A percentile compares a stretch with the other conserved stretches of the same genome.
Conservation (phyloP, 2,888 invertebrate genomes). For the Balanococcus diminutus region DNA sequence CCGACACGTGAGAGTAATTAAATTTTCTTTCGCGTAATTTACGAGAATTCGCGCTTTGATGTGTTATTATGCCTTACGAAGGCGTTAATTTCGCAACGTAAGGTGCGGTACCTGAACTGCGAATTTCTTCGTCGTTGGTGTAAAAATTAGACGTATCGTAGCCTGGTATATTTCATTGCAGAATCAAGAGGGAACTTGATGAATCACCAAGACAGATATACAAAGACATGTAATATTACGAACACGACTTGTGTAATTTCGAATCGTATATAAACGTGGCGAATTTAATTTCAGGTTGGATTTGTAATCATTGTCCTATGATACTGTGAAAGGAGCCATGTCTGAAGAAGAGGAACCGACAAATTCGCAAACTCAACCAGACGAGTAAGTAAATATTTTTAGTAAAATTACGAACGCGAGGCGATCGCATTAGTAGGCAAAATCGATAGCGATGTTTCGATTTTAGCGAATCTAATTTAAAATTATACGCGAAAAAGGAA, state of each 20-base stretch:
- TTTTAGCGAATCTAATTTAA: not conserved
- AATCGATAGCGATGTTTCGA: not conserved
- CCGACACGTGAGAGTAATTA: not conserved
- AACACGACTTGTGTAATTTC: no score
- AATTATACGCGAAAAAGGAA: not conserved
- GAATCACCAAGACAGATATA: not conserved
- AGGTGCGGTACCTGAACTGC: no score
- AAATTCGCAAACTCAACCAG: slow-evolving; percentile 7
- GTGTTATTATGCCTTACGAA: not conserved
- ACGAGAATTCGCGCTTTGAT: not conserved
- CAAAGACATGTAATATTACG: no score
- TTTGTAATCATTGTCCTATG: not conserved
- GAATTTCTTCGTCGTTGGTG: no score
- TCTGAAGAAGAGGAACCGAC: slow-evolving; percentile 10
- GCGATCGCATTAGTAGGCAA: not conserved
- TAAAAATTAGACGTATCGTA: not conserved
- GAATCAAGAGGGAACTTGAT: not conserved
- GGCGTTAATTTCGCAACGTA: not conserved
- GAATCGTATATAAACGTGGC: no score
- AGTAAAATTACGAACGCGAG: no score
- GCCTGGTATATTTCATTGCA: not conserved
- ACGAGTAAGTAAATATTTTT: not conserved
- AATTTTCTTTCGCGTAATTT: not conserved
- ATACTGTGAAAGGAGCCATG: slow-evolving; percentile 2
- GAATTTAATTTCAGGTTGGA: not conserved